Percentiles rank a stretch among this genome's conserved stretches.
Evolutionary conservation across 2,797 vertebrate genomes (phyloP).

Genomic region (Esox masquinongy): DNA sequence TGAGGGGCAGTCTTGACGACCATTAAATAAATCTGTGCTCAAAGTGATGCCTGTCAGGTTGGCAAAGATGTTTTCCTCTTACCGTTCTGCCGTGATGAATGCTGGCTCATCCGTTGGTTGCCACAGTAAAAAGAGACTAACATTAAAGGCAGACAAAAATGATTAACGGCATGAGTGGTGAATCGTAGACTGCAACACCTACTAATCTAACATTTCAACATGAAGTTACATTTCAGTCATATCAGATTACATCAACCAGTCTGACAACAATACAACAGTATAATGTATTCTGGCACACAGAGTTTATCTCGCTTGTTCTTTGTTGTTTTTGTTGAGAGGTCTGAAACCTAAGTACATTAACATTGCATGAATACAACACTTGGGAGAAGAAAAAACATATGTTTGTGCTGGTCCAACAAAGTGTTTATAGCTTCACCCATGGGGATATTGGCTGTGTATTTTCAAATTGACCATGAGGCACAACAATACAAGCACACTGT

Average conservation of each 20-base stretch:
- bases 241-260: slow-evolving; percentile 13
- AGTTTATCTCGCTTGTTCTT: not conserved
- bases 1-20: slow-evolving; percentile 1
- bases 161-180: slow-evolving; percentile 31
- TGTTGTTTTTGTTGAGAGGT: too few relatives aligned
- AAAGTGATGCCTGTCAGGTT: slow-evolving; percentile 7
- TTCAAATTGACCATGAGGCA: slow-evolving; percentile 33
- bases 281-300: not conserved
- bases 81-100: slow-evolving; percentile 24
- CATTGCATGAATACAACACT: slow-evolving; percentile 22
- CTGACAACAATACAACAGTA: not conserved
- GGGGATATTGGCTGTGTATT: slow-evolving; percentile 23
- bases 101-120: slow-evolving; percentile 1
- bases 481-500: slow-evolving; percentile 15
- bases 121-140: slow-evolving; percentile 29
- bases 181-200: slow-evolving; percentile 16
- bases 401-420: slow-evolving; percentile 13
- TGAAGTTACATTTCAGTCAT: slow-evolving; percentile 38
- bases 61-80: slow-evolving; percentile 3
- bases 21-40: slow-evolving; percentile 18
- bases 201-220: slow-evolving; percentile 31
- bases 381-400: slow-evolving; percentile 29
- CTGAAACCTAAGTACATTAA: slow-evolving; percentile 9
- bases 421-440: slow-evolving; percentile 10
- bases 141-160: slow-evolving; percentile 21